phyloP scores from a whole-genome alignment of 2,113 vertebrate species.

The Cebidichthys violaceus region DNA sequence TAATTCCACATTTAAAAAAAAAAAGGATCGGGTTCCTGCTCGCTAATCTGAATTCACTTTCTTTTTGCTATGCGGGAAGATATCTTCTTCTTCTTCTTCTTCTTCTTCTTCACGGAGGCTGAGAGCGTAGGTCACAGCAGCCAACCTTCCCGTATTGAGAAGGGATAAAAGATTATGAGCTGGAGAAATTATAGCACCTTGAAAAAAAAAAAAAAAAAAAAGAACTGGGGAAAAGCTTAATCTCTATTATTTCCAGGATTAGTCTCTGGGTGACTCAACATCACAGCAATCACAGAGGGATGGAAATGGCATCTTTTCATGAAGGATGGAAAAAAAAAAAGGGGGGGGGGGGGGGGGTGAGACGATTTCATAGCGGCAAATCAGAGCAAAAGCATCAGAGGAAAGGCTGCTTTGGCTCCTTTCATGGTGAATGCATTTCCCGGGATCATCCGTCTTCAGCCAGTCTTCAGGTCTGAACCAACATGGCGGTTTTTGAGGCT shows the following conservation, averaged over 20 bases:
- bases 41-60: conserved; percentile 49
- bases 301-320: conserved; percentile 65
- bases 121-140: conserved; percentile 59
- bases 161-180: conserved; percentile 66
- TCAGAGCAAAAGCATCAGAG: conserved; percentile 53
- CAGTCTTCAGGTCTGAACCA: conserved; percentile 52
- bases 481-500: conserved; percentile 39
- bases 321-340: conserved; percentile 21
- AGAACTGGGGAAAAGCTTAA: conserved; percentile 60
- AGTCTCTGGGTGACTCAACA: conserved; percentile 75
- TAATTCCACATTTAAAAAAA: conserved; percentile 45
- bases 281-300: conserved; percentile 57
- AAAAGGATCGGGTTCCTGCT: conserved; percentile 30
- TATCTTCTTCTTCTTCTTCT: conserved; percentile 30
- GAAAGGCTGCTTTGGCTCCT: conserved; percentile 53
- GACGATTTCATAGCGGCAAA: conserved; percentile 54
- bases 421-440: conserved; percentile 58
- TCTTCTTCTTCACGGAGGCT: conserved; percentile 35
- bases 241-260: conserved; percentile 77
- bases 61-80: conserved; percentile 37
- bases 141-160: conserved; percentile 47
- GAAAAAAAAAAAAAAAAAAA: conserved; percentile 50
- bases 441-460: conserved; percentile 53
- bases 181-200: conserved; percentile 68
- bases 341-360: conserved; percentile 13